Percentiles rank a stretch among this genome's conserved stretches.
phyloP scores from a whole-genome alignment of 2,797 vertebrate species.

The Heliangelus exortis region DNA sequence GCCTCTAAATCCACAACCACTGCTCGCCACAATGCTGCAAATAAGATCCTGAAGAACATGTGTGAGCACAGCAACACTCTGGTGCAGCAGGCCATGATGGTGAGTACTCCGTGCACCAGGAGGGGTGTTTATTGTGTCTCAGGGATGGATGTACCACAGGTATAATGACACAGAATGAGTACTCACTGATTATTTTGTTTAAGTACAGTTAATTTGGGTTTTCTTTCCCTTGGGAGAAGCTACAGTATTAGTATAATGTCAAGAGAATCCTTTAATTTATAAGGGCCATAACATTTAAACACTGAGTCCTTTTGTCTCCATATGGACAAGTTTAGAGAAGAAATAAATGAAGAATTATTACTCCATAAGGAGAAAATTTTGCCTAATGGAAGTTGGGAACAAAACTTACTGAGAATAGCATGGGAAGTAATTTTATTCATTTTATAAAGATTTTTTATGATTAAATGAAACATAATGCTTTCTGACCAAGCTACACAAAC shows the following conservation, averaged over 20 bases:
- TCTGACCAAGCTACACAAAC: background rate
- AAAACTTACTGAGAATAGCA: background rate
- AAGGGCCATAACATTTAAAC: background rate
- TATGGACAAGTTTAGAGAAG: background rate
- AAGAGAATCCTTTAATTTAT: background rate
- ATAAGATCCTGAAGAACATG: slow-evolving; percentile 99
- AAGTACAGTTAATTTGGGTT: background rate
- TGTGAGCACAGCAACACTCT: slow-evolving; percentile 98
- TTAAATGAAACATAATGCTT: background rate
- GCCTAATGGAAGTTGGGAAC: background rate
- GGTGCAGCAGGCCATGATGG: slow-evolving; percentile 99
- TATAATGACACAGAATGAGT: background rate
- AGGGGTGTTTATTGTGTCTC: background rate
- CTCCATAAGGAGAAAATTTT: background rate
- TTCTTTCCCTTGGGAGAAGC: background rate
- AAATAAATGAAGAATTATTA: background rate
- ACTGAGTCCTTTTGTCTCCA: background rate
- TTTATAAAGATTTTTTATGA: background rate
- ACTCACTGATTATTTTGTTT: background rate
- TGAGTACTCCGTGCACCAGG: slow-evolving; percentile 59
- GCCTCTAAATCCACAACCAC: slow-evolving; percentile 98
- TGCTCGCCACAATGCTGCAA: slow-evolving; percentile 96
- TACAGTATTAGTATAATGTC: background rate
- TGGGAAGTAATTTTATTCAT: background rate
- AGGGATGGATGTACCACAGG: background rate